These are phyloP conservation scores for Cyanoramphus novaezelandiae DNA, from an alignment of 2,113 vertebrate genomes.

Conservation along the genomic window DNA sequence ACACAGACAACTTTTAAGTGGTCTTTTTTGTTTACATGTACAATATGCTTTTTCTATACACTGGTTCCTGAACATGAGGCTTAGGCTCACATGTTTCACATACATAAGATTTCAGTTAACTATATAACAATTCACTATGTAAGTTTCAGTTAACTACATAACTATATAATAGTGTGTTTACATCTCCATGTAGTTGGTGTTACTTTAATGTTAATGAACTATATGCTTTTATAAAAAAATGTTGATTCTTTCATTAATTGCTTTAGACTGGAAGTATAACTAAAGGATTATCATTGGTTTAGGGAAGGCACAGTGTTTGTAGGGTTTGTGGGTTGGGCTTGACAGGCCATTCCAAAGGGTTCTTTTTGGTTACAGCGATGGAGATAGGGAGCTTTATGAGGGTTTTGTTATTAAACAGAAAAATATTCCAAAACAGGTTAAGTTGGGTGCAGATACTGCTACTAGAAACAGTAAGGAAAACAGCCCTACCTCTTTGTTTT, in stretches of 20 bases:
- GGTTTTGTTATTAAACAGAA: not conserved
- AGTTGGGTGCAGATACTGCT: not conserved
- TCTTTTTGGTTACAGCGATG: not conserved
- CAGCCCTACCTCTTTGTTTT: not conserved
- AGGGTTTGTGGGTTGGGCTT: not conserved
- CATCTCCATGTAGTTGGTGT: not conserved
- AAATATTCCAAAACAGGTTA: fast-evolving
- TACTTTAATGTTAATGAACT: not conserved
- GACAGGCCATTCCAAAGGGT: not conserved
- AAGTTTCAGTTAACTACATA: not conserved
- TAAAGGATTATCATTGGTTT: not conserved
- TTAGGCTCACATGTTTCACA: not conserved
- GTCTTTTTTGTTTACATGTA: not conserved
- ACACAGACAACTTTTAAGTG: fast-evolving
- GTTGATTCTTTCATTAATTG: not conserved
- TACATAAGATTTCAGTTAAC: not conserved
- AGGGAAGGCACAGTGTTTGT: not conserved
- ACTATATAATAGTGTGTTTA: not conserved
- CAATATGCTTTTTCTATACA: not conserved
- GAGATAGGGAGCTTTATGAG: not conserved
- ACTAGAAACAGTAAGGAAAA: fast-evolving
- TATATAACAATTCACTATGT: not conserved
- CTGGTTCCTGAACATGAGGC: not conserved
- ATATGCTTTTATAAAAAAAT: not conserved
- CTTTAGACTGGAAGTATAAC: not conserved